Evolutionary conservation across 2,888 invertebrate species (phyloP).

Genomic region (Temnothorax unifasciatus): DNA sequence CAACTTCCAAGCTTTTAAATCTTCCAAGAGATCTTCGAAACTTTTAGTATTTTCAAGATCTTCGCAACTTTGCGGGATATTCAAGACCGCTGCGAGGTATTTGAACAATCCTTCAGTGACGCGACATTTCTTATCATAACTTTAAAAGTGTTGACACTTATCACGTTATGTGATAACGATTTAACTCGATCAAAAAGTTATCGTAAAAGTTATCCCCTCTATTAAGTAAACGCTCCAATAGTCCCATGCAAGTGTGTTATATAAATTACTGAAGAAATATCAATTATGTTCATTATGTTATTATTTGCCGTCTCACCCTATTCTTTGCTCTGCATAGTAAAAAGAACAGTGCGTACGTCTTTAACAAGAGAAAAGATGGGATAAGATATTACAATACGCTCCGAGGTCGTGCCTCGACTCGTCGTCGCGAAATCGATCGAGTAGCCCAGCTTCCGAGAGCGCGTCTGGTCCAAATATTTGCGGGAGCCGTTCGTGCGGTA

Average conservation of each 20-base stretch:
- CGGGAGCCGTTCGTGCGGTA: slow-evolving; percentile 58
- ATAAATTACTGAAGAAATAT: neutral
- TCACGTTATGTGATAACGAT: slow-evolving; percentile 9
- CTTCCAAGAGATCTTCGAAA: slow-evolving; percentile 37
- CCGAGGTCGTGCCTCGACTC: slow-evolving; percentile 45
- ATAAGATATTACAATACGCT: slow-evolving; percentile 38
- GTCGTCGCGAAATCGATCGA: slow-evolving; percentile 66
- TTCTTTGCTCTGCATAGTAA: neutral
- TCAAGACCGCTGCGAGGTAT: slow-evolving; percentile 47
- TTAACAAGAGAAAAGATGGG: neutral
- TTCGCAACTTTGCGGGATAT: slow-evolving; percentile 40
- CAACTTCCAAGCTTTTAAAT: slow-evolving; percentile 54
- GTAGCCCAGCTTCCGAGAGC: slow-evolving; percentile 61
- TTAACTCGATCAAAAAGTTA: slow-evolving; percentile 7
- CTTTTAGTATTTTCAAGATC: slow-evolving; percentile 46
- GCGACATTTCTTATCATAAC: slow-evolving; percentile 42
- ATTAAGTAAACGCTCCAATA: neutral
- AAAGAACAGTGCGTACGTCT: neutral
- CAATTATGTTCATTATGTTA: neutral
- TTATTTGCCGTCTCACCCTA: neutral
- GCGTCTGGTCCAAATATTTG: slow-evolving; percentile 70
- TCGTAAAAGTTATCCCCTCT: neutral
- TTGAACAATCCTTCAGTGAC: slow-evolving; percentile 34
- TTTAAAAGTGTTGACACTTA: slow-evolving; percentile 41
- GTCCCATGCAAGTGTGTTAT: neutral